Base-by-base conservation (phyloP, 2,113 vertebrate species). In the Aegithalos caudatus region DNA sequence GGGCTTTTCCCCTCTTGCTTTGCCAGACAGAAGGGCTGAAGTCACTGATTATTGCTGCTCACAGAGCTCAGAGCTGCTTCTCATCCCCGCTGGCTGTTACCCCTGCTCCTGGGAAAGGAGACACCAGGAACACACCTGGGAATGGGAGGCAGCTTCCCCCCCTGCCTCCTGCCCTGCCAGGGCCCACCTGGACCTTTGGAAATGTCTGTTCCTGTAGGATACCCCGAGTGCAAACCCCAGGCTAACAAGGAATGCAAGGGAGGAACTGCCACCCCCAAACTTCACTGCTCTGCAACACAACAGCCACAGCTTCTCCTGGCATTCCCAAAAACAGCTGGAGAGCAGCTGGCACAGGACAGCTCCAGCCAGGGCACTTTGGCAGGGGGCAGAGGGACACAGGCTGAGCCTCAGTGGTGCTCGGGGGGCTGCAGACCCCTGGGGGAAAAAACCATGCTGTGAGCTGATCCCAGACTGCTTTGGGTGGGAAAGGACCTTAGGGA, bases 71-170 rank as follows among this genome's bases (percentile, higher is more conserved):
- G 97, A 97, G 96, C 96, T 97, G 95, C 92, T 91, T 95, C 95
- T 71, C 98, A 97, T 97, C 92, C 94, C 91, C 88, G 88, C 93
- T 90, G 97, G 94, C 97, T 98, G 98, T 98, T 97, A 95, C 98
- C 98, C 95, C 97, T 98, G 97, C 98, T 98, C 97, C 97, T 95
- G 97, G 98, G 85, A 79, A 84, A 61, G 72, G 72, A 70, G 98
- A 98, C 79, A 95, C 98, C 96, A 97, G 84, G 86, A 97, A 97
- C 92, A 90, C 85, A 84, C 79, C 93, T 35, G 50, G 5, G 1
- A n/a, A 33, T 0, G 5, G 2, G 15, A 81, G 76, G 69, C 81
- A 18, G n/a, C 71, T 45, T 15, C 72, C 80, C 53, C 38, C 65
- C 4, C 4, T 15, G 14, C 81, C 77, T n/a, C 16, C 45, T 42